These are phyloP conservation scores for Fulmarus glacialis DNA, from an alignment of 2,113 vertebrate genomes.

Conservation along the genomic window DNA sequence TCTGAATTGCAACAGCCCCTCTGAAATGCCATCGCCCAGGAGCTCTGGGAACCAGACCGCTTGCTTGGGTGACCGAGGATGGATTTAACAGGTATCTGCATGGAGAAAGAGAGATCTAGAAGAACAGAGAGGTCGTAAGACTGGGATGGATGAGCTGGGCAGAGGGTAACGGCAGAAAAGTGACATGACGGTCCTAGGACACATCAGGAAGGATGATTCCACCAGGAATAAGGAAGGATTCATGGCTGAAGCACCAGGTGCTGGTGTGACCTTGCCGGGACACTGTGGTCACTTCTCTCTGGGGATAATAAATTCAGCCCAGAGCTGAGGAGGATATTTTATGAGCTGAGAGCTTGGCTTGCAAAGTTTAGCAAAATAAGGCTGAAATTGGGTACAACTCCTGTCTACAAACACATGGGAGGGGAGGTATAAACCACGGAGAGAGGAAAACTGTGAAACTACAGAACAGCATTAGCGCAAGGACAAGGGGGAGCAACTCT, in stretches of 20 bases:
- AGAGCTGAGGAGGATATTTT: background rate
- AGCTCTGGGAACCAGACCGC: background rate
- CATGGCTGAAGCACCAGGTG: background rate
- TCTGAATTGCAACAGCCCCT: background rate
- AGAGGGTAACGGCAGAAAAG: background rate
- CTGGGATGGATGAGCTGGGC: background rate
- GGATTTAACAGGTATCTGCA: background rate
- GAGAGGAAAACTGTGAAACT: background rate
- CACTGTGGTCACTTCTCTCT: background rate
- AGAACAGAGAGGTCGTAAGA: accelerated
- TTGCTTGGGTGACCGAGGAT: background rate
- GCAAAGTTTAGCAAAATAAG: background rate
- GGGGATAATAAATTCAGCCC: background rate
- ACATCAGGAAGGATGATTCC: background rate
- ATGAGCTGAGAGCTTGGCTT: background rate
- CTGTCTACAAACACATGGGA: background rate
- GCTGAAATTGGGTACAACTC: background rate
- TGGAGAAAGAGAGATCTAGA: background rate
- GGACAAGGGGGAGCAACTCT: background rate
- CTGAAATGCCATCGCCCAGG: accelerated
- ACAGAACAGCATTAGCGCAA: background rate
- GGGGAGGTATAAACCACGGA: background rate
- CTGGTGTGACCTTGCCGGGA: background rate
- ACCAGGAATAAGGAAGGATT: background rate
- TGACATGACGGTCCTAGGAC: background rate